A percentile compares a stretch with the other conserved stretches of the same genome.
Conservation (phyloP, 1,140 invertebrate genomes). For the Popillia japonica region DNA sequence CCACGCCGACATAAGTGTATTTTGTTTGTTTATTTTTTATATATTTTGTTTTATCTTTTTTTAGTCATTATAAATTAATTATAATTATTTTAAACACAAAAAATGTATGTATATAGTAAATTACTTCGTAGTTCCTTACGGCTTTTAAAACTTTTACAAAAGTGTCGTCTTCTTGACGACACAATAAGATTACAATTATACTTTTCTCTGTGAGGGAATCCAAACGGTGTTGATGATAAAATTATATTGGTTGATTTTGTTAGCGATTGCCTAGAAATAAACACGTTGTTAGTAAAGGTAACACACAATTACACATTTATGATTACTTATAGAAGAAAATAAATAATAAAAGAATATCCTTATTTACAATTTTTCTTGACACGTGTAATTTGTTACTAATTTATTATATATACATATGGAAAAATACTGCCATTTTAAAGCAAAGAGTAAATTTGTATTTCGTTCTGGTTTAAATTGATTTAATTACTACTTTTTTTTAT, state of each 20-base stretch:
- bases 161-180: conserved; percentile 17
- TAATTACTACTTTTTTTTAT: too few species aligned
- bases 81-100: conserved; percentile 28
- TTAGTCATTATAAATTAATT: conserved; percentile 25
- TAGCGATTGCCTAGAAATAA: conserved; percentile 59
- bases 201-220: conserved; percentile 45
- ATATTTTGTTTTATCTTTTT: background rate
- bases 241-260: conserved; percentile 49
- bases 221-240: conserved; percentile 51
- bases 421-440: too few species aligned
- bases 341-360: conserved; percentile 29
- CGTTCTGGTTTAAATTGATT: too few species aligned
- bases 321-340: conserved; percentile 2
- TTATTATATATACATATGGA: too few species aligned
- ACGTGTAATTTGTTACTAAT: too few species aligned
- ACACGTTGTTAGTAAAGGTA: conserved; percentile 46
- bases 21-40: conserved; percentile 10
- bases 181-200: conserved; percentile 18
- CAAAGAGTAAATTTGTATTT: too few species aligned
- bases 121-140: conserved; percentile 29
- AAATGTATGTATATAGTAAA: conserved; percentile 24
- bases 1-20: conserved; percentile 17
- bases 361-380: background rate
- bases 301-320: conserved; percentile 5
- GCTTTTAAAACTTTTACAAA: conserved; percentile 33